Conservation (phyloP, 2,113 vertebrate species). For the Mastomys natalensis region DNA sequence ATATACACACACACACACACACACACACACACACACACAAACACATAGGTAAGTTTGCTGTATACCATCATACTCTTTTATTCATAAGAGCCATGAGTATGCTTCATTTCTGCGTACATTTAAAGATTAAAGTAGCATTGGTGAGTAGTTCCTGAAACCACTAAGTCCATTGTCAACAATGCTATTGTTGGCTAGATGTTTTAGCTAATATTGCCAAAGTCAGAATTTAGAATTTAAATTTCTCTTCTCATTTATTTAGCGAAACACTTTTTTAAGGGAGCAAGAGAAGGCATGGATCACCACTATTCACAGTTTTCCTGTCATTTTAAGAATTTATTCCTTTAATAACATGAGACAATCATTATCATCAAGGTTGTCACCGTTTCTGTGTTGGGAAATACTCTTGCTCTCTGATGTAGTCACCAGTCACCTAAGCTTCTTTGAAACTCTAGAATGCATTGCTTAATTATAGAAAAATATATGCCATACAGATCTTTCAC, state of each 20-base stretch:
- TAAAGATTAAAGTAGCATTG: neutral
- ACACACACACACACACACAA: no score
- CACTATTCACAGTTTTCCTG: neutral
- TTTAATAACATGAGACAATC: neutral
- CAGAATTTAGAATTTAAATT: neutral
- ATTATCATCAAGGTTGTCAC: neutral
- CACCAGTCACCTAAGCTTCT: neutral
- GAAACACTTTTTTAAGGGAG: neutral
- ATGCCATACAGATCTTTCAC: no score
- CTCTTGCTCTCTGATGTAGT: neutral
- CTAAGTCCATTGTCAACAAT: rapidly evolving
- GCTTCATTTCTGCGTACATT: rapidly evolving
- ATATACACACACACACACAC: no score
- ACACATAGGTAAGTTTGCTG: rapidly evolving
- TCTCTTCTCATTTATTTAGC: neutral
- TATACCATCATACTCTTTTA: neutral
- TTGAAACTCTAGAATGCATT: neutral
- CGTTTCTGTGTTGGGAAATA: no score
- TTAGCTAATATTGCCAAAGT: neutral
- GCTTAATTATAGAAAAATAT: neutral
- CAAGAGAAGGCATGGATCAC: neutral
- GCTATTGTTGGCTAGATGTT: rapidly evolving
- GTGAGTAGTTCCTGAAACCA: rapidly evolving
- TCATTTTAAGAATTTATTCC: neutral
- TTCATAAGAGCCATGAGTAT: rapidly evolving